Conservation (phyloP, 2,888 invertebrate genomes). For the Drosophila kambysellisi region DNA sequence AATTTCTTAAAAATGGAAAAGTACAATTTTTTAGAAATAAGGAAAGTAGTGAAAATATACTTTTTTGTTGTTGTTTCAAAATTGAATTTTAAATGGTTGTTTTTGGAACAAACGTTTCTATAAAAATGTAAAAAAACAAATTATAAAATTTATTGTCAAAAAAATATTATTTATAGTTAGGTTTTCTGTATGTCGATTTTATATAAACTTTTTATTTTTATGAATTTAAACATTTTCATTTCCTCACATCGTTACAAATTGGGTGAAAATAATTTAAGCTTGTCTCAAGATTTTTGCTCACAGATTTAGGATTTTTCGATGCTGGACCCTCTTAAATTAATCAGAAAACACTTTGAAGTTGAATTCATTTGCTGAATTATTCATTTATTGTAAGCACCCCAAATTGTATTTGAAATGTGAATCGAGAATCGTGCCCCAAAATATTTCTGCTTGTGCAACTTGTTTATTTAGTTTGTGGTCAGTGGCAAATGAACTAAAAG, state of each 20-base stretch:
- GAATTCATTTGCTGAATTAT: conserved; percentile 24
- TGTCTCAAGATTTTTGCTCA: background rate
- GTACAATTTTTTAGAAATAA: background rate
- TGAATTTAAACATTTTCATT: background rate
- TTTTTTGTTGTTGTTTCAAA: background rate
- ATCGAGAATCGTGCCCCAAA: background rate
- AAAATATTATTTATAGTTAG: background rate
- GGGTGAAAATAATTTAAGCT: background rate
- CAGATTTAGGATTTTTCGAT: background rate
- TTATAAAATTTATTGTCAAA: background rate
- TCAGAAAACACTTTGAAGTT: conserved; percentile 7
- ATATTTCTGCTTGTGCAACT: background rate
- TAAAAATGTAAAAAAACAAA: background rate
- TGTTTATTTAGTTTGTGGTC: background rate
- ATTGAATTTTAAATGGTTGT: background rate
- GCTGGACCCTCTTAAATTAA: conserved; percentile 4
- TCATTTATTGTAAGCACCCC: conserved; percentile 2
- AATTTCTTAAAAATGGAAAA: background rate
- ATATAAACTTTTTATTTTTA: background rate
- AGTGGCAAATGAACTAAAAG: background rate
- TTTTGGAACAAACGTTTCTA: background rate
- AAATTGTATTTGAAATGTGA: conserved; percentile 1
- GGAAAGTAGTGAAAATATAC: accelerated
- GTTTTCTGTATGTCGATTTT: background rate
- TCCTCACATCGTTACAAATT: background rate